phyloP scores from a whole-genome alignment of 2,797 vertebrate species.

The Scolopax bukidnonensis region DNA sequence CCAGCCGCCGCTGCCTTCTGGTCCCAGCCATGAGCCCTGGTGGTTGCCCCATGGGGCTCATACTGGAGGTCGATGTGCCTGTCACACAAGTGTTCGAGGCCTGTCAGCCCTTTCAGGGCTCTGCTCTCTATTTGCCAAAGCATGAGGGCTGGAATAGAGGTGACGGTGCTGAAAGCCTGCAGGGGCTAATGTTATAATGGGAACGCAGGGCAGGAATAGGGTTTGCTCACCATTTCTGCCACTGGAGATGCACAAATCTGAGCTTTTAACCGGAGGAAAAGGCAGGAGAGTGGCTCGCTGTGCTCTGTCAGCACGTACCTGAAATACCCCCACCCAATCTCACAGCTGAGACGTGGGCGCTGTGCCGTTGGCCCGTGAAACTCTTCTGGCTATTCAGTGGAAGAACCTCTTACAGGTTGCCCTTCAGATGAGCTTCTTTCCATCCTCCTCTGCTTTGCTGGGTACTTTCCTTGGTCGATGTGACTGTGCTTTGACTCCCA shows the following conservation, averaged over 20 bases:
- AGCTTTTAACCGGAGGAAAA: background rate
- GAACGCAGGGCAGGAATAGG: background rate
- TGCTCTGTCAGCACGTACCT: background rate
- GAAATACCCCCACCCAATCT: background rate
- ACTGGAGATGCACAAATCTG: background rate
- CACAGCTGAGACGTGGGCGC: background rate
- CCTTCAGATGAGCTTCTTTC: background rate
- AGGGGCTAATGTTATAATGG: rapidly evolving
- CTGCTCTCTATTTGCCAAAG: background rate
- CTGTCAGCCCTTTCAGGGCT: background rate
- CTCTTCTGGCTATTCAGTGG: background rate
- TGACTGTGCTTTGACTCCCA: background rate
- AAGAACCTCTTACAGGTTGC: background rate
- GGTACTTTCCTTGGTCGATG: background rate
- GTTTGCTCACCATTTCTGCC: background rate
- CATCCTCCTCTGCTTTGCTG: background rate
- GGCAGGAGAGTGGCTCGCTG: background rate
- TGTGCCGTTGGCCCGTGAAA: background rate
- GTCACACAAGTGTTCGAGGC: background rate
- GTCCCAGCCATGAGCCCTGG: background rate
- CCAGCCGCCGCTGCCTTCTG: background rate
- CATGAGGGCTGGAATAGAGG: background rate
- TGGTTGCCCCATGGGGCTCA: rapidly evolving
- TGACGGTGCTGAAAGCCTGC: background rate
- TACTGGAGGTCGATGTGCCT: background rate